Evolutionary conservation across 2,888 invertebrate species (phyloP), one percentile per base, ranked within the genome.

Genomic region (Cantharis nigra): DNA sequence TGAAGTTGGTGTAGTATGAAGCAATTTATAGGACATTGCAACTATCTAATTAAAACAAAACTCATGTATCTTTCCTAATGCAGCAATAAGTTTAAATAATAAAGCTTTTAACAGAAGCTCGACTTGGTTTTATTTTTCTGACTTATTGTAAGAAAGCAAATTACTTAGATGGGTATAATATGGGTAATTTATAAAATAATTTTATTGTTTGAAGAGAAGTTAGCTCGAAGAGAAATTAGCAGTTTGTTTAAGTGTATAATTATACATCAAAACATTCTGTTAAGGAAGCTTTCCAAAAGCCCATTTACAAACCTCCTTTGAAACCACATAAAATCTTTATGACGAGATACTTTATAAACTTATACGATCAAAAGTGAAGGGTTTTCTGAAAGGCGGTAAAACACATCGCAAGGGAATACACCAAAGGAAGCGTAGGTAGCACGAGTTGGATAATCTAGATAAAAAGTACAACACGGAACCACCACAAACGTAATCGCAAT

Each of bases 321-420:
- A 30, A 65, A 67, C 69, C 70, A 72, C 69, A 30, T 76, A 73
- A 70, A 76, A 76, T 65, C 70, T 73, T 76, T 70, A 76, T 69
- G 76, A 72, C 33, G 73, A 76, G 70, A 64, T 18, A 33, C 63
- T 64, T 76, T 70, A 70, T 70, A 73, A 73, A 76, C 73, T 72
- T 76, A 30, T 65, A 72, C 73, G 72, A 76, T 76, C 70, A 72
- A 70, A 76, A 70, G 72, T 76, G 64, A 65, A 72, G 72, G 65
- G 67, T 65, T 72, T 75, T 70, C 49, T 49, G 70, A 23, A 69
- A 28, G 30, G 26, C 69, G 63, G 75, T 71, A 77, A 72, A 76
- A 64, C 69, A 63, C 49, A 16, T 77, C 70, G 70, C 74, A 69
- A 67, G 70, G 70, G 69, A 26, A 70, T 74, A 77, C 72, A 71